Base-by-base conservation (phyloP, 2,888 invertebrate species). In the Chaetogeoica ovagalla region DNA sequence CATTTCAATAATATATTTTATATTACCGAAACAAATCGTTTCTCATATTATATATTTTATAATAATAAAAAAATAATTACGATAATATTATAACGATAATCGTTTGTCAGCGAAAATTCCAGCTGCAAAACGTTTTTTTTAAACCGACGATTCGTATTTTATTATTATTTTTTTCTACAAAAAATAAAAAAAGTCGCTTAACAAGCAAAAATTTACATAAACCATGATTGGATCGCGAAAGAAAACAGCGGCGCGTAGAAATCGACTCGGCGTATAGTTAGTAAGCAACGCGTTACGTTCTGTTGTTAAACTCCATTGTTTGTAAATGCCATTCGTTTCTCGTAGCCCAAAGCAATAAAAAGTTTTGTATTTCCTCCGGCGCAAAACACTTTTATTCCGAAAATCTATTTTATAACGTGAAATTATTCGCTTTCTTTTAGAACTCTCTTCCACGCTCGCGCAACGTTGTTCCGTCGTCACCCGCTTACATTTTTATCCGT, bases 291-390 rank as follows among this genome's bases (percentile, higher is more conserved):
- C 23, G 52, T 48, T 19, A 19, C 43, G 43, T 11, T 11, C 13
- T 21, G 60, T 72, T 72, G 60, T 72, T 72, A 23, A 48, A 72
- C 60, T 48, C 23, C 48, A 48, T 72, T 72, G 72, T 60, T 62
- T 72, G 72, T 62, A 72, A 60, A 48, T 48, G 72, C 60, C 30
- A 62, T 72, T 72, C 72, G 62, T 60, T 72, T 21, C 30, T 30
- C 60, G 72, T 60, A 48, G 11, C 2, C 60, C 43, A 30, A 62
- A 62, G 60, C 30, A 43, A 60, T 60, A 60, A 48, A 72, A 72
- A 62, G 72, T 72, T 72, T 48, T 48, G 48, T 30, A 48, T 23
- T 72, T 72, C 23, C 48, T 72, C 30, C 11, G 9, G 30, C 39
- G 15, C 60, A 62, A 72, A n/a, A 60, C 23, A 48, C 60, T 48